Evolutionary conservation across 2,888 invertebrate genomes (phyloP).

Genomic region (Alviniconcha strummeri): DNA sequence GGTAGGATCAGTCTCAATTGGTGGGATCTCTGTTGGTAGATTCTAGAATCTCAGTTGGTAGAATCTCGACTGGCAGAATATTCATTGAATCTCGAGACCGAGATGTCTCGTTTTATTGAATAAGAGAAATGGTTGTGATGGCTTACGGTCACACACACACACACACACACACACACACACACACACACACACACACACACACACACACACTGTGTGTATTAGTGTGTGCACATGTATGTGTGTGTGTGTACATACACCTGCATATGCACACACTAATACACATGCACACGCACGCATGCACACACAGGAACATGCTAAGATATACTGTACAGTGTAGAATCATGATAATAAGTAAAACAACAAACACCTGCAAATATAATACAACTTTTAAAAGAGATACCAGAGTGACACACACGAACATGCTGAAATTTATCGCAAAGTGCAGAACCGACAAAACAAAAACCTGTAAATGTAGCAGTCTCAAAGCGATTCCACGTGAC

Average conservation of each 20-base stretch:
- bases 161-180: slow-evolving; percentile 8
- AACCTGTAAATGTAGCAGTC: not conserved
- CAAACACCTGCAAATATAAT: not conserved
- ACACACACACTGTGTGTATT: not conserved
- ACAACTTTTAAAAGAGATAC: too few species aligned
- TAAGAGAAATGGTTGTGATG: too few species aligned
- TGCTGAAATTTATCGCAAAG: not conserved
- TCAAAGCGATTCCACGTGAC: too few species aligned
- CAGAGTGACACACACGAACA: not conserved
- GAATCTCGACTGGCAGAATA: not conserved
- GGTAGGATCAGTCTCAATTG: too few species aligned
- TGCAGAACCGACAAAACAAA: not conserved
- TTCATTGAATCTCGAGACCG: not conserved
- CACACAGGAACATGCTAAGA: not conserved
- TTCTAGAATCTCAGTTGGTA: too few species aligned
- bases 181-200: not conserved
- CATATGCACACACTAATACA: not conserved
- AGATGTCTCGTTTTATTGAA: too few species aligned
- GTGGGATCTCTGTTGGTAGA: too few species aligned
- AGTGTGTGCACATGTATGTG: not conserved
- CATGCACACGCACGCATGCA: not conserved
- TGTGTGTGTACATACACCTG: not conserved
- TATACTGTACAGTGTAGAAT: too few species aligned
- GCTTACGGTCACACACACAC: not conserved
- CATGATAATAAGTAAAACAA: not conserved